Evolutionary conservation across 2,113 vertebrate genomes (phyloP).

Genomic region (Rhinogobius similis): DNA sequence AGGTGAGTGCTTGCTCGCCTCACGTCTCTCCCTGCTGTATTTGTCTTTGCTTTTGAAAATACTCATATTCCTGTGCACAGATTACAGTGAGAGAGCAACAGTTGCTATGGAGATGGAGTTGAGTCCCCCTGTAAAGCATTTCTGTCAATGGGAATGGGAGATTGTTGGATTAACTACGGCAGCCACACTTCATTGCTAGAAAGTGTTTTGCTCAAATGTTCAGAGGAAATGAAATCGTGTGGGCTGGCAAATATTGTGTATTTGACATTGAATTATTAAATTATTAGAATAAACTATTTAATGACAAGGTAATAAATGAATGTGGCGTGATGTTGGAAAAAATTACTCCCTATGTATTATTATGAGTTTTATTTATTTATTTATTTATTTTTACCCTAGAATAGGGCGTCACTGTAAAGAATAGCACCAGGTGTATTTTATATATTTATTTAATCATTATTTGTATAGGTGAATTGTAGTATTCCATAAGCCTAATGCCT

Average conservation of each 20-base stretch:
- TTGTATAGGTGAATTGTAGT: no score
- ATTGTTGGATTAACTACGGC: constrained; percentile 19
- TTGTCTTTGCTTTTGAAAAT: constrained; percentile 49
- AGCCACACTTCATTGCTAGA: constrained; percentile 30
- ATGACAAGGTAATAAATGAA: background rate
- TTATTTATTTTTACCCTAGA: no score
- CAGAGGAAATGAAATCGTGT: background rate
- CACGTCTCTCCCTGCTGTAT: constrained; percentile 18
- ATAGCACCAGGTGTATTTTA: no score
- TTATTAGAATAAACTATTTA: no score
- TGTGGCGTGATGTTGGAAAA: background rate
- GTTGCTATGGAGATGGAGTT: constrained; percentile 79
- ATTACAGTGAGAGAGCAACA: constrained; percentile 69
- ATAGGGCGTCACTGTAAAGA: no score
- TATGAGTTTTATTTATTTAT: no score
- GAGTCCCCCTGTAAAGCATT: constrained; percentile 67
- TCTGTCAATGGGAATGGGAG: constrained; percentile 50
- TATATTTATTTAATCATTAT: no score
- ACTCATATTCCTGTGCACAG: constrained; percentile 47
- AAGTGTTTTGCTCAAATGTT: constrained; percentile 18
- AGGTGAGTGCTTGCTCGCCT: background rate
- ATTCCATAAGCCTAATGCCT: no score
- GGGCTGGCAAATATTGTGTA: background rate
- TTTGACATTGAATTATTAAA: background rate
- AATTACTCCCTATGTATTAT: no score